Conservation (phyloP, 2,113 vertebrate genomes). For the Ageneiosus marmoratus region DNA sequence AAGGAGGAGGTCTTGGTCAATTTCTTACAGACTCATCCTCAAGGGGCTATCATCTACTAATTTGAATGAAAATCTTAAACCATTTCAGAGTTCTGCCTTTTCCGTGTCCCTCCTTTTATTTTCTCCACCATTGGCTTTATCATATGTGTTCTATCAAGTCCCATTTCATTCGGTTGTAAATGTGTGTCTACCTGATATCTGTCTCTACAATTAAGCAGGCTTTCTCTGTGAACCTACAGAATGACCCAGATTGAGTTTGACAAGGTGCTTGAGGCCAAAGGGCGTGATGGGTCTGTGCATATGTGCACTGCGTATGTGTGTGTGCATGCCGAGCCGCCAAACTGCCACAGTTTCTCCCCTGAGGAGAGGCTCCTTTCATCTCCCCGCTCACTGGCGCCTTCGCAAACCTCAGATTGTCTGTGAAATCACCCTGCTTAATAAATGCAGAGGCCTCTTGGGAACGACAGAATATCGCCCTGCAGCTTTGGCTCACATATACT, state of each 20-base stretch:
- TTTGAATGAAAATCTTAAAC: not conserved
- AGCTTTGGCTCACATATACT: conserved; percentile 44
- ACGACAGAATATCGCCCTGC: conserved; percentile 56
- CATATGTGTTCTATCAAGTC: conserved; percentile 36
- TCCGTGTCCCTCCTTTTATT: not conserved
- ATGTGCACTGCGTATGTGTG: conserved; percentile 37
- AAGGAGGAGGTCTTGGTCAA: conserved; percentile 46
- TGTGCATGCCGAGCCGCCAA: conserved; percentile 57
- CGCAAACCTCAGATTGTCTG: conserved; percentile 80
- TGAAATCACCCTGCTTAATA: conserved; percentile 77
- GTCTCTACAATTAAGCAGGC: conserved; percentile 43
- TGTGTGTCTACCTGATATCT: conserved; percentile 35
- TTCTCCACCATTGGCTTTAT: conserved; percentile 1
- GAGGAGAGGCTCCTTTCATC: conserved; percentile 77
- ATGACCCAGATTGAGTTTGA: conserved; percentile 50
- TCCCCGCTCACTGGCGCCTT: conserved; percentile 78
- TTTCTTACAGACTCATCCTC: conserved; percentile 33
- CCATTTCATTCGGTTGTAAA: conserved; percentile 13
- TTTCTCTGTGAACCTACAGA: conserved; percentile 39
- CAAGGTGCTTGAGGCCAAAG: conserved; percentile 52
- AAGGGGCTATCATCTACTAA: conserved; percentile 15
- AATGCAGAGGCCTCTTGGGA: conserved; percentile 70
- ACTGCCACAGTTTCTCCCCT: conserved; percentile 76
- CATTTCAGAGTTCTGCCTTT: conserved; percentile 2
- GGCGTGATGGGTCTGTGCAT: conserved; percentile 51